Base-by-base conservation (phyloP, 2,888 invertebrate species). In the Nomada goodeniana region DNA sequence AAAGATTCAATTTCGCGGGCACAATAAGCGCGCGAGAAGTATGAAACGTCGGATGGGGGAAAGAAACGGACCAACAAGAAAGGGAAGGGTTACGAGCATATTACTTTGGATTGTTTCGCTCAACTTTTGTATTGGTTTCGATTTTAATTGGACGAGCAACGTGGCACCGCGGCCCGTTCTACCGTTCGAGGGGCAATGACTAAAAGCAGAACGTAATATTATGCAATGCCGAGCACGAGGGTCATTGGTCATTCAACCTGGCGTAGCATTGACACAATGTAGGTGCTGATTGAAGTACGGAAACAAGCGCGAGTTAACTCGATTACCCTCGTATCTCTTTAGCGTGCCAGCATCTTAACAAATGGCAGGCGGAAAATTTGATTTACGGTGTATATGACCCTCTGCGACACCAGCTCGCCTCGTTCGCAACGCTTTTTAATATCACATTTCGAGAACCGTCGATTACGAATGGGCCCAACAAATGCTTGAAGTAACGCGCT, bases 161-260 rank as follows among this genome's bases (percentile, higher is more conserved):
- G 52, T 52, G 64, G 47, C 53, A 44, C 55, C n/a, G 47, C 57
- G 50, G 61, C 68, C 69, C 69, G 59, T 44, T 72, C 59, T 70
- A 75, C 75, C 70, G 67, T 80, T 74, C 69, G 59, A 74, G 50
- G 59, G 55, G 53, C 64, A 65, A 81, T 73, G 69, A 50, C 80
- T 69, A 55, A 60, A 64, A 82, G 68, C 76, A 44, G 81, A 73
- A 52, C 36, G 76, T 61, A 70, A 76, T 68, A 65, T 81, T 76
- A 80, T 75, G 80, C 61, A 80, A 76, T 47, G 63, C 57, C 50
- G 47, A 50, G 80, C 44, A 36, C 81, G 67, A 77, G 85, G 82
- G 78, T 86, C 86, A 77, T 82, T 86, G 86, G 75, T 82, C 86
- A 74, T 82, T 86, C 77, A 86, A 86, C 80, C 76, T 78, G 72